phyloP scores from a whole-genome alignment of 1,140 invertebrate species.

The Gonioctena quinquepunctata region DNA sequence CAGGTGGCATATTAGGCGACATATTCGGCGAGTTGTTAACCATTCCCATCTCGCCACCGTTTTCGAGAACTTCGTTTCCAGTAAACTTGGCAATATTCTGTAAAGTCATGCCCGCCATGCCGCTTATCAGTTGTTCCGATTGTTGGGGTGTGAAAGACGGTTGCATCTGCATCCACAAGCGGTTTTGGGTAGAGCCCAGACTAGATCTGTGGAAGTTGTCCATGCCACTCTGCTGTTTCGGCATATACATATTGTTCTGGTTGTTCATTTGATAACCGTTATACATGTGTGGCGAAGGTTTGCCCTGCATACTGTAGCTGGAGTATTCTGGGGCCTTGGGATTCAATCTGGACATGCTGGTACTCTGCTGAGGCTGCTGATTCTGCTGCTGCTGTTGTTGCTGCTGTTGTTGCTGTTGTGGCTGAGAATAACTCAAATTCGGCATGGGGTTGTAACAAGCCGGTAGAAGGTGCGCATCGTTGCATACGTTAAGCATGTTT shows the following conservation, averaged over 20 bases:
- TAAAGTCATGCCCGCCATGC: constrained; percentile 52
- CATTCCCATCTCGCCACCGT: constrained; percentile 49
- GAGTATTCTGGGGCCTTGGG: constrained; percentile 86
- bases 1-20: constrained; percentile 60
- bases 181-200: constrained; percentile 8
- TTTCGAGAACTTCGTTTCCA: constrained; percentile 60
- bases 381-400: constrained; percentile 49
- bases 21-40: constrained; percentile 63
- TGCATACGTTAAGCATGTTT: constrained; percentile 57
- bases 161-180: constrained; percentile 43
- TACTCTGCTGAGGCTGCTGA: constrained; percentile 38
- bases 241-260: constrained; percentile 38
- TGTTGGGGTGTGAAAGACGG: constrained; percentile 43
- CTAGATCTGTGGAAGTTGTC: constrained; percentile 13
- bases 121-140: constrained; percentile 45
- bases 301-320: constrained; percentile 58
- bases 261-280: constrained; percentile 42
- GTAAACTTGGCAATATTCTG: constrained; percentile 58
- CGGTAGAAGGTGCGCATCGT: constrained; percentile 47
- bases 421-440: constrained; percentile 57
- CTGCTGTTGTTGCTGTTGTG: constrained; percentile 52
- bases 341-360: constrained; percentile 77
- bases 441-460: constrained; percentile 50
- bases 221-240: constrained; percentile 14
- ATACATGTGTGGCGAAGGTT: constrained; percentile 33